A percentile compares a stretch with the other conserved stretches of the same genome.
Conservation (phyloP, 2,113 vertebrate genomes). For the Rhinogobius similis region DNA sequence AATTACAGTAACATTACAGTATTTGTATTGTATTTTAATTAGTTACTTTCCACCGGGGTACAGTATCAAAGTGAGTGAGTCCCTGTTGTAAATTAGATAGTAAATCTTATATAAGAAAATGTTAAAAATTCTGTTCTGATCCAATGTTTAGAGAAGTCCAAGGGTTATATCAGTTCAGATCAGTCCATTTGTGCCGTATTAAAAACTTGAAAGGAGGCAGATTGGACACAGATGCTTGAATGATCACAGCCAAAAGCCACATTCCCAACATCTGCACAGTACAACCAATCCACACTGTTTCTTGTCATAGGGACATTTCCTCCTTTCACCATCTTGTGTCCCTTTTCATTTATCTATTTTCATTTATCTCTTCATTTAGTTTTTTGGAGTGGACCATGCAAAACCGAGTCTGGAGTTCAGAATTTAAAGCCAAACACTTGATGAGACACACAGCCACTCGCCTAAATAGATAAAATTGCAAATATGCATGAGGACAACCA, state of each 20-base stretch:
- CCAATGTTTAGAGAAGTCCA: neutral
- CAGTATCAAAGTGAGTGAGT: no score
- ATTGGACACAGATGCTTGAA: slow-evolving; percentile 8
- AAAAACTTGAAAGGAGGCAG: slow-evolving; percentile 6
- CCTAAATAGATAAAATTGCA: neutral
- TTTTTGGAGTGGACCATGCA: neutral
- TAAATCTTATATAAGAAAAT: neutral
- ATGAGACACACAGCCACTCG: neutral
- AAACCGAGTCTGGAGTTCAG: neutral
- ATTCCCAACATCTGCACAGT: slow-evolving; percentile 8
- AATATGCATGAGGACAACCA: neutral
- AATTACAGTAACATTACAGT: no score
- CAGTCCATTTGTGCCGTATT: neutral
- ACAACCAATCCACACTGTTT: neutral
- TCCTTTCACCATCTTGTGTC: slow-evolving; percentile 1
- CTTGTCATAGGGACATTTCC: neutral
- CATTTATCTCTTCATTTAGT: neutral
- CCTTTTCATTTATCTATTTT: neutral
- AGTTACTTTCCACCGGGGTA: no score
- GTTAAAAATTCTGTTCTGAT: neutral
- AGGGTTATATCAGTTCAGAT: slow-evolving; percentile 1
- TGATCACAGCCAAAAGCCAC: neutral
- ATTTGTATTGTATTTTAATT: no score
- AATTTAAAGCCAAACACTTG: neutral
- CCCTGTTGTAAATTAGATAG: no score